Base-by-base conservation (phyloP, 2,888 invertebrate species). In the Pheosia tremula region DNA sequence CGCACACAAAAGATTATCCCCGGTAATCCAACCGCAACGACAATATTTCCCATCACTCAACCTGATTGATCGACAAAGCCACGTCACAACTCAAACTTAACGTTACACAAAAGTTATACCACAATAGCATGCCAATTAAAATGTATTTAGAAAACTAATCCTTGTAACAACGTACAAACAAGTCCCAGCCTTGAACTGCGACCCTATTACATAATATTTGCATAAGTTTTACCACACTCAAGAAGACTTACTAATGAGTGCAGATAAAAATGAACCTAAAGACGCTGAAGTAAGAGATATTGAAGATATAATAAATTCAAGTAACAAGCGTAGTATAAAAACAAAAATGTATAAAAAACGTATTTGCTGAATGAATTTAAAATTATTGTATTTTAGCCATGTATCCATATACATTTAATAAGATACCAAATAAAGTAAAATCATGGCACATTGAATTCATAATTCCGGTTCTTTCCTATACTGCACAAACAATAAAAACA, bases 71-170 rank as follows among this genome's bases (percentile, higher is more conserved):
- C 73, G 71, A 74, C 67, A 73, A 69, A 68, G 45, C 76, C 70
- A 79, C 75, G 75, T 80, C 75, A 68, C 24, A 78, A 67, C 66
- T 71, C 69, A 69, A 75, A 73, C 71, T 75, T 80, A 77, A 80
- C 79, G 75, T 74, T 58, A 66, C 57, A 65, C 63, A 61, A 66
- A 70, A 62, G 57, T 68, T 67, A 63, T 59, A 52, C 67, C 69
- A 76, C 81, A 78, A 78, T 75, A 79, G 81, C 84, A 79, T 75
- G 62, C 86, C 87, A 89, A 91, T 91, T 90, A 90, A 88, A 88
- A 79, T 75, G 81, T 83, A 85, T 85, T 91, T 90, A 86, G 77
- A 71, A 83, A 81, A 74, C 70, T 86, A 88, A 89, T 88, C 86
- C 81, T 74, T 73, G 68, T 63, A 78, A 78, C 76, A 78, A 79